Percentiles rank a stretch among this genome's conserved stretches.
phyloP scores from a whole-genome alignment of 2,888 invertebrate genomes.

The Brachyopa scutellaris region DNA sequence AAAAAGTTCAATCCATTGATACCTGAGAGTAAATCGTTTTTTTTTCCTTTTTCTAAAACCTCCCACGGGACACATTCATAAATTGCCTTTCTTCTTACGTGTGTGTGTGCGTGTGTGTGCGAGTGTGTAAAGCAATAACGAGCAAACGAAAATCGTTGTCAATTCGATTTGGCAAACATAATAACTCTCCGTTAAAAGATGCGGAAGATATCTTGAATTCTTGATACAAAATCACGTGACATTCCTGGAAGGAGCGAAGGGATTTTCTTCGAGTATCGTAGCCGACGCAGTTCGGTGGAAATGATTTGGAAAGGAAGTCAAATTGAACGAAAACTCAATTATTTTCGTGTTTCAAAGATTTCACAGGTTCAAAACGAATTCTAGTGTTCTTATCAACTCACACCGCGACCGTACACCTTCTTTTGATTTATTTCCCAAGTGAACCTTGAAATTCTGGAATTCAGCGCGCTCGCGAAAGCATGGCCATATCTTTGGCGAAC shows the following conservation, averaged over 20 bases:
- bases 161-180: slow-evolving; percentile 66
- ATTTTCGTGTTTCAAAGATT: slow-evolving; percentile 56
- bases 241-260: background rate
- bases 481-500: no score
- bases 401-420: no score
- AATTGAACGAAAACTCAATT: slow-evolving; percentile 69
- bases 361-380: background rate
- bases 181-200: slow-evolving; percentile 66
- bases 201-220: slow-evolving; percentile 61
- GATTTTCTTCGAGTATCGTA: background rate
- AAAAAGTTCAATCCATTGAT: slow-evolving; percentile 32
- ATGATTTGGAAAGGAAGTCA: slow-evolving; percentile 56
- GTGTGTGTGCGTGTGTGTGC: background rate
- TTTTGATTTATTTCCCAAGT: slow-evolving; percentile 62
- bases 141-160: slow-evolving; percentile 34
- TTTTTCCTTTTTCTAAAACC: slow-evolving; percentile 46
- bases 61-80: slow-evolving; percentile 48
- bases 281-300: slow-evolving; percentile 22
- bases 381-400: background rate
- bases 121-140: background rate
- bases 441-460: slow-evolving; percentile 47
- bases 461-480: background rate
- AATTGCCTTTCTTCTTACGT: slow-evolving; percentile 36
- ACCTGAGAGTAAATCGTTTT: slow-evolving; percentile 38
- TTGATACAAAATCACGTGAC: slow-evolving; percentile 38